Evolutionary conservation across 2,797 vertebrate species (phyloP), one percentile per base, ranked within the genome.

Genomic region (Crenuchus spilurus): DNA sequence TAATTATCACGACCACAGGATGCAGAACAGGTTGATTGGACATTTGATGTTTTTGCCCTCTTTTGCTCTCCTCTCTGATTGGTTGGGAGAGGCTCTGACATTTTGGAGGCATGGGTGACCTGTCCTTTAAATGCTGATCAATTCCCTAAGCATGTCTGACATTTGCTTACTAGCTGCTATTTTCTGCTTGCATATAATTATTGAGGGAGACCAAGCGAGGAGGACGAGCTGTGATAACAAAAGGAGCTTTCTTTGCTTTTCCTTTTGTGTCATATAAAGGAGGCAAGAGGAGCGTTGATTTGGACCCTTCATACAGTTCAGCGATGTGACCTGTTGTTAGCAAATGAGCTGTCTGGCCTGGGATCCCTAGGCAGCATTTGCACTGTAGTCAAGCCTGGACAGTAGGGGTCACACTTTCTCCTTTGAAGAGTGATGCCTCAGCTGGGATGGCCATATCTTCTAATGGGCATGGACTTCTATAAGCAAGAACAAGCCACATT

Each of bases 111-210:
- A 78, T 61, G 52, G 35, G 63, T 83, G 78, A 81, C 80, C 73
- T 79, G 80, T 78, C 76, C 80, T 86, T 84, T 83, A 80, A 82
- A 84, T 79, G 72, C 71, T 72, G 77, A 82, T 81, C 79, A 84
- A 78, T 84, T 83, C 68, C 55, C 63, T 77, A 63, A 79, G 66
- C 69, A 39, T 67, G 63, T 78, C 33, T 80, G 76, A 81, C 76
- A 77, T 85, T 85, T 84, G 68, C 80, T 80, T 82, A 76, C 81
- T 80, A 41, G 54, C 64, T 74, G 72, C 74, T 74, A 75, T 81
- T 77, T 82, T 78, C 35, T 5, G 26, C 65, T 68, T 75, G 58
- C 55, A 67, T 82, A 65, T 78, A 69, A 82, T 84, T 77, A 82
- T 74, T 70, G 49, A 46, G 48, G 41, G 11, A 30, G 35, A 60